These are phyloP conservation scores for Xylota sylvarum DNA, from an alignment of 2,888 invertebrate genomes.

Conservation along the genomic window DNA sequence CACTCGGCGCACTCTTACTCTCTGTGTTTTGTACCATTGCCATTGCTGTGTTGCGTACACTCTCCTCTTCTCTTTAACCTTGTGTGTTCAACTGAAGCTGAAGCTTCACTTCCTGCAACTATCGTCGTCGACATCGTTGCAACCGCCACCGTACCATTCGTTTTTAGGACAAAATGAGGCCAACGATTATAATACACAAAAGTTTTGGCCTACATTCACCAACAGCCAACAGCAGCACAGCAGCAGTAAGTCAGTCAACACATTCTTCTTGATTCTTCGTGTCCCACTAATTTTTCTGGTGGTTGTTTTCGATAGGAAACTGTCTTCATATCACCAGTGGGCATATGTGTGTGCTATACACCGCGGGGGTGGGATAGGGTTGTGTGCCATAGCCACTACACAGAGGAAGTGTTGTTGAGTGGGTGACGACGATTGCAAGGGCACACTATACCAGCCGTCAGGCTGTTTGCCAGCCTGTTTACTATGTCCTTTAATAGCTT, in stretches of 20 bases:
- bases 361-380: neutral
- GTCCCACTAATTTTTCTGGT: constrained; percentile 29
- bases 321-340: constrained; percentile 38
- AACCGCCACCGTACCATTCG: constrained; percentile 31
- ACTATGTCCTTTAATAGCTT: constrained; percentile 69
- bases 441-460: constrained; percentile 39
- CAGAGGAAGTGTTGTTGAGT: constrained; percentile 65
- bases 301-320: constrained; percentile 45
- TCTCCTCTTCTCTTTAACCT: constrained; percentile 69
- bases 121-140: constrained; percentile 37
- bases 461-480: constrained; percentile 56
- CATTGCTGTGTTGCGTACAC: constrained; percentile 20
- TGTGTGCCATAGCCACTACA: constrained; percentile 23
- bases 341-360: constrained; percentile 11
- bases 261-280: constrained; percentile 48
- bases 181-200: constrained; percentile 70
- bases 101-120: constrained; percentile 73
- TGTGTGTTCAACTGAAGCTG: constrained; percentile 65
- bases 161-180: constrained; percentile 68
- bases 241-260: constrained; percentile 62
- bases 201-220: constrained; percentile 72
- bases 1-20: constrained; percentile 33
- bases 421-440: constrained; percentile 55
- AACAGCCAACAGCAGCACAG: neutral
- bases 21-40: constrained; percentile 25